Conservation (phyloP, 2,888 invertebrate genomes). For the Leptopilina drosophilae region DNA sequence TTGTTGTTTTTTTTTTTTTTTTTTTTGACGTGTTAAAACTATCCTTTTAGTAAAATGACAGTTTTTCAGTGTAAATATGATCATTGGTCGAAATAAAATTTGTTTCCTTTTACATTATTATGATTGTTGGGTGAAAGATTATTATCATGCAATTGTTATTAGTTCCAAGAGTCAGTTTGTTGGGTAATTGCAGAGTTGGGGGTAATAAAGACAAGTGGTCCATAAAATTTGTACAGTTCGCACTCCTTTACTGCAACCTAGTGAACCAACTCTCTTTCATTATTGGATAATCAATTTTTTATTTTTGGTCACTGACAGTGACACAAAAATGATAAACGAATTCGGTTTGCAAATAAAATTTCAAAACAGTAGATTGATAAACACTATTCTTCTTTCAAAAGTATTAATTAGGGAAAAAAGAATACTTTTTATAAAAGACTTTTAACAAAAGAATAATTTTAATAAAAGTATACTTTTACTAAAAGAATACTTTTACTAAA, state of each 20-base stretch:
- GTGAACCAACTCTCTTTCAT: constrained; percentile 1
- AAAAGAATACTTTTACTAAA: too few relatives aligned
- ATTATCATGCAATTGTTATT: constrained; percentile 27
- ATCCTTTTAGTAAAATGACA: neutral
- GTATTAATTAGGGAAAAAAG: too few relatives aligned
- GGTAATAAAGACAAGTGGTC: constrained; percentile 14
- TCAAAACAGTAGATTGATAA: too few relatives aligned
- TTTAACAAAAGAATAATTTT: too few relatives aligned
- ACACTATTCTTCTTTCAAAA: too few relatives aligned
- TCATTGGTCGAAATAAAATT: neutral
- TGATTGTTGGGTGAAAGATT: constrained; percentile 3
- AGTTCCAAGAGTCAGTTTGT: constrained; percentile 15
- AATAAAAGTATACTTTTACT: too few relatives aligned
- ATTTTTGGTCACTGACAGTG: neutral
- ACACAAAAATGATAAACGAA: too few relatives aligned
- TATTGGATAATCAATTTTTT: constrained; percentile 3
- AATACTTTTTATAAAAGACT: too few relatives aligned
- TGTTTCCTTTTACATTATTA: constrained; percentile 4
- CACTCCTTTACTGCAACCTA: neutral
- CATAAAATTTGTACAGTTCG: constrained; percentile 2
- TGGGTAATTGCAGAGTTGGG: constrained; percentile 13
- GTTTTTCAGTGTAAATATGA: neutral
- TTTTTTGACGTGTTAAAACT: neutral
- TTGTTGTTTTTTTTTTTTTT: constrained; percentile 3
- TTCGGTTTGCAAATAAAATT: too few relatives aligned